These are phyloP conservation scores for Steromphala cineraria DNA, from an alignment of 2,888 invertebrate genomes.

Conservation along the genomic window DNA sequence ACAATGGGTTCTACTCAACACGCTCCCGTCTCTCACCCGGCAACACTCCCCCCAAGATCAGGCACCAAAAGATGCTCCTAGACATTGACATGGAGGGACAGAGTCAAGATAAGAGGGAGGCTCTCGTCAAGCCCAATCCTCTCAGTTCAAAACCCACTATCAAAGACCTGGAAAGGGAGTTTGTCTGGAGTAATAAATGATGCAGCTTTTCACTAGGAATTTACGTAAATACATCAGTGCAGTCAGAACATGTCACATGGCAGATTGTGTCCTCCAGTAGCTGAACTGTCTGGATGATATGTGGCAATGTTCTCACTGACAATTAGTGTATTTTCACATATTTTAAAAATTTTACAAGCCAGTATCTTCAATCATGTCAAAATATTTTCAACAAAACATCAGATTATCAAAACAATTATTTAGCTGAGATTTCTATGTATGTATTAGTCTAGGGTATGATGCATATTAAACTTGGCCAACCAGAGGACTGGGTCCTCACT, in stretches of 20 bases:
- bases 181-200: conserved; percentile 23
- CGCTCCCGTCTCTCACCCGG: conserved; percentile 79
- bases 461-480: not conserved
- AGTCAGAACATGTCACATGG: not conserved
- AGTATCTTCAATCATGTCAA: too few relatives aligned
- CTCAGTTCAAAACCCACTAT: conserved; percentile 30
- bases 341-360: too few relatives aligned
- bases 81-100: conserved; percentile 75
- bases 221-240: not conserved
- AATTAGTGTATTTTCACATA: too few relatives aligned
- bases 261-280: not conserved
- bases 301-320: not conserved
- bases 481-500: not conserved
- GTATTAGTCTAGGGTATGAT: not conserved
- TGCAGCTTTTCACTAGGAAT: not conserved
- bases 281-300: not conserved
- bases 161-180: conserved; percentile 48
- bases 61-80: conserved; percentile 70
- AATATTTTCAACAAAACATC: not conserved
- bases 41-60: conserved; percentile 70
- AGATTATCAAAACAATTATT: not conserved
- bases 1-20: conserved; percentile 92
- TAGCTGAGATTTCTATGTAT: not conserved
- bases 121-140: conserved; percentile 22
- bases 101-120: conserved; percentile 56